Evolutionary conservation across 2,888 invertebrate species (phyloP), one percentile per base, ranked within the genome.

Genomic region (Escarpia spicata): DNA sequence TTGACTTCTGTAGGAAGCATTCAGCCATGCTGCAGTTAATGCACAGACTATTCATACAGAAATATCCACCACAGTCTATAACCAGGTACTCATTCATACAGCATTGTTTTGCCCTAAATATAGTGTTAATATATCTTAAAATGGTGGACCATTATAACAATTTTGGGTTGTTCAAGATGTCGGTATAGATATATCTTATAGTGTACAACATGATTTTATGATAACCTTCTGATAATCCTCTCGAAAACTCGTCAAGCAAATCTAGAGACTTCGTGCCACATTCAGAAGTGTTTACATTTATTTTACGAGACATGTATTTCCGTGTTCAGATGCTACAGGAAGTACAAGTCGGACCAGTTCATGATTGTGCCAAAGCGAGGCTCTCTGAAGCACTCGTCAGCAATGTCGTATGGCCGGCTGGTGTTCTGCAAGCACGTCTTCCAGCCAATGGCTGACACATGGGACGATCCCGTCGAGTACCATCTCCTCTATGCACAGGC

Each of bases 391-490:
- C 43, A 31, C n/a, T 75, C 92, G n/a, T 93, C 92, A 8, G 91
- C 90, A 1, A 92, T 93, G n/a, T 94, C 94, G 44, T 96, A 96
- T 92, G 96, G 96, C 58, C 95, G 98, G 93, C 98, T 99, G 96
- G 98, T 99, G 94, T 99, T 99, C 97, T 98, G 98, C 95, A 98
- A 98, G 92, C 97, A 99, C 26, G 97, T 99, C 92, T 99, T 99
- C 97, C 98, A 98, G 95, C 98, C 98, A 94, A 58, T 94, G 15
- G 37, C 92, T n/a, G 94, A 94, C 10, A 92, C 93, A 2, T 90
- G 98, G 10, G 98, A 98, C 97, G 99, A 99, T 97, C 99, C 99
- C 0, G 98, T 99, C 0, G 99, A 99, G 97, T 98, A 99, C 26
- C 98, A 98, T 95, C 97, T 99, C 96, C 97, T 99, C 6, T 99